Base-by-base conservation (phyloP, 2,888 invertebrate species). In the Volucella zonaria region DNA sequence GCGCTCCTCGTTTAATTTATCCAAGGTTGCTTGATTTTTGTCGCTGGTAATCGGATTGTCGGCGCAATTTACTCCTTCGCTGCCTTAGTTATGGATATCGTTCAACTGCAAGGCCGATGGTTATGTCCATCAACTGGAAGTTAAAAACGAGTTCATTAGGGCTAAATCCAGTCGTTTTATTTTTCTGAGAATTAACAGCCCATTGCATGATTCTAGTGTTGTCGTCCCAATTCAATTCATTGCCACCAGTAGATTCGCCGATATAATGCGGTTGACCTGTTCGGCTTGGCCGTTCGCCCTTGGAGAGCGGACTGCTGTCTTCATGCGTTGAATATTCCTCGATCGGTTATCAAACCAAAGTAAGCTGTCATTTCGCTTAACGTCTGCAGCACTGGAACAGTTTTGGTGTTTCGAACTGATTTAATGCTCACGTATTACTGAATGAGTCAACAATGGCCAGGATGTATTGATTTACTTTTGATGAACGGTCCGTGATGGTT, bases 311-410 rank as follows among this genome's bases (percentile, higher is more conserved):
- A 49, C 70, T 1, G 49, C 59, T 3, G 59, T 61, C 23, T 71
- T 70, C 14, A 58, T 47, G 31, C 58, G 70, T n/a, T 73, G 62
- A 42, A 73, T 40, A 45, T 79, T 8, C 82, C 86, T 2, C 87
- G 52, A 56, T 83, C 86, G 0, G 83, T 73, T 12, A 74, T 59
- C 31, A 86, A 58, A 18, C 62, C 62, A 18, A 62, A 56, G 9
- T 56, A 56, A 3, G 45, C 14, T 43, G 61, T 15, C 10, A 66
- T 51, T 51, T 66, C 31, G 18, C n/a, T 51, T 38, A 51, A 38
- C 38, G 40, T 40, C 11, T 15, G 31, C 51, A 66, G 15, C 18
- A 66, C 66, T 49, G 66, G 51, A 51, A 14, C 31, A 38, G 51
- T 40, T 38, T 66, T 66, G 3, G 38, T 66, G 10, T 49, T 51